These are phyloP conservation scores for Malurus melanocephalus DNA, from an alignment of 2,113 vertebrate species.

Conservation along the genomic window DNA sequence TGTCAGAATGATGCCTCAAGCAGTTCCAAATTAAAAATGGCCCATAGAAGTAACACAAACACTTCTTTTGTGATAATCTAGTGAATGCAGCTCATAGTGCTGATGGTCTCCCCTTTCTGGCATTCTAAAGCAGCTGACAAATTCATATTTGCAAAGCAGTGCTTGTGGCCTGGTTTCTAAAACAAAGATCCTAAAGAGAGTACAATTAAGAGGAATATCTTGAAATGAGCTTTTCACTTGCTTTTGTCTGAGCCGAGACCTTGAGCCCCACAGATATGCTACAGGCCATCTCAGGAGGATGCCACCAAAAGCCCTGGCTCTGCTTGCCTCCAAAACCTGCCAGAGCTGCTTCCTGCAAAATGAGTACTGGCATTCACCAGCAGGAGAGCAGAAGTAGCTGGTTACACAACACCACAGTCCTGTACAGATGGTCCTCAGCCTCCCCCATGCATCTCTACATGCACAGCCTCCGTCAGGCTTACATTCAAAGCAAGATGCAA, in stretches of 20 bases:
- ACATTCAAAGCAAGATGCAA: not conserved
- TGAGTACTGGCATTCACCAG: not conserved
- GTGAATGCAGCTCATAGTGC: not conserved
- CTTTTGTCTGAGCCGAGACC: not conserved
- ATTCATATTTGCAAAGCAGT: not conserved
- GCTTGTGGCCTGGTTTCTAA: not conserved
- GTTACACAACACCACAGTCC: not conserved
- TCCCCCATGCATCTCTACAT: not conserved
- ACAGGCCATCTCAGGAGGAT: not conserved
- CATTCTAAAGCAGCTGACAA: not conserved
- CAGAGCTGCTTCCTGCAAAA: not conserved
- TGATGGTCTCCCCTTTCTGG: not conserved
- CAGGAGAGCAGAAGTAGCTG: not conserved
- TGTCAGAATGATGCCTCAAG: not conserved
- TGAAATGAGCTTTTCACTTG: not conserved
- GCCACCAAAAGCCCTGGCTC: not conserved
- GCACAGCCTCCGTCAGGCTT: not conserved
- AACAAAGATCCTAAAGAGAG: not conserved
- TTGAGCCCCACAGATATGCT: not conserved
- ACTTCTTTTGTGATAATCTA: not conserved
- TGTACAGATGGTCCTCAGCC: not conserved
- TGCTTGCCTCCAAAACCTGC: not conserved
- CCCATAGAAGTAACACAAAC: not conserved
- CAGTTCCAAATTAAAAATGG: not conserved
- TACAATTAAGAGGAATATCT: not conserved